phyloP scores from a whole-genome alignment of 2,888 invertebrate species.

The Dione vanillae region DNA sequence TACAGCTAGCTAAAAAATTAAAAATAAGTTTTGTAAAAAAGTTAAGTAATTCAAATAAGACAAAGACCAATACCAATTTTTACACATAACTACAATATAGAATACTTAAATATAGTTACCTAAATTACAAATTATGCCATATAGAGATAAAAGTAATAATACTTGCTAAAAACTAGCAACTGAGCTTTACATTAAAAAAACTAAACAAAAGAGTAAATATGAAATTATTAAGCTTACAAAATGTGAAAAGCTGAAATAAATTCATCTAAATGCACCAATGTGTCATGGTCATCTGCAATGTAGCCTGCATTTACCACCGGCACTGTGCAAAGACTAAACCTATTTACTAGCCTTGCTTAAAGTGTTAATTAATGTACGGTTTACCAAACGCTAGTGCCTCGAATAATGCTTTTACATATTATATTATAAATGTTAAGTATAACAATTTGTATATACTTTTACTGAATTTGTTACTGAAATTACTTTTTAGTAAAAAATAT shows the following conservation, averaged over 20 bases:
- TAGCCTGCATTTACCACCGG: conserved; percentile 36
- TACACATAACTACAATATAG: no score
- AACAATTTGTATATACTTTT: no score
- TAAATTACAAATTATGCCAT: no score
- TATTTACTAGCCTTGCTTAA: conserved; percentile 44
- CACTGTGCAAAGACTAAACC: conserved; percentile 44
- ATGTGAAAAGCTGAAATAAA: conserved; percentile 34
- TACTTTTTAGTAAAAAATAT: no score
- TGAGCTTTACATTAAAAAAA: not conserved
- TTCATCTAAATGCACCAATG: conserved; percentile 32
- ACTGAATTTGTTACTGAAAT: no score
- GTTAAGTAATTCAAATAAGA: no score
- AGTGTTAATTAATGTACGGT: conserved; percentile 47
- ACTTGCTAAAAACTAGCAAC: no score
- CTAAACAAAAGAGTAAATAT: not conserved
- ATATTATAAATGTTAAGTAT: not conserved
- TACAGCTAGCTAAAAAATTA: no score
- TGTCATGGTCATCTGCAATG: conserved; percentile 41
- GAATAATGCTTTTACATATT: conserved; percentile 21
- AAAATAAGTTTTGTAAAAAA: no score
- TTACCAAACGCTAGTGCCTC: conserved; percentile 29
- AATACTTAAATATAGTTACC: no score
- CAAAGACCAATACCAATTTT: no score
- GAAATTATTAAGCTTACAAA: not conserved
- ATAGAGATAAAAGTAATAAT: no score